Base-by-base conservation (phyloP, 2,888 invertebrate species). In the Melipona bicolor region DNA sequence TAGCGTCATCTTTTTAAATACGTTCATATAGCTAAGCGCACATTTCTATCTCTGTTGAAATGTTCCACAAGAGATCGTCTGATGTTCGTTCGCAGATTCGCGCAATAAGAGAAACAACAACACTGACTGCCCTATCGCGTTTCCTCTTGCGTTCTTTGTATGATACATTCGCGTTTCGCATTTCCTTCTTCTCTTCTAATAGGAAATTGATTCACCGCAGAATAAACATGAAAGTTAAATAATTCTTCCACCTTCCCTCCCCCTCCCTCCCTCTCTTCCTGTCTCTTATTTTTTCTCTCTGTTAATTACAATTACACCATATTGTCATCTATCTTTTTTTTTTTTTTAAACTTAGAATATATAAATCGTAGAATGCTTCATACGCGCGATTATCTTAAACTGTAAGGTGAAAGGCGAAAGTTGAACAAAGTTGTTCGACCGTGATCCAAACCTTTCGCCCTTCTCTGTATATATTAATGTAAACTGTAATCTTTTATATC, bases 401-500 rank as follows among this genome's bases (percentile, higher is more conserved):
- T 70, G 85, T 86, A 87, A 85, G 73, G 79, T 84, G 27, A 89
- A 84, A 80, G 73, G 81, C 70, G 83, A 81, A 75, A 77, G 50
- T 73, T 71, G 76, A 73, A 64, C 68, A 75, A 71, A 67, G 78
- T 74, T 74, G 80, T 81, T 70, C 67, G 52, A 77, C 54, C 27
- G 52, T 67, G 73, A 64, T 71, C 50, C 81, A 74, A 81, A 77
- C 75, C 72, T 90, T 79, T 86, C 71, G 78, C 83, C 81, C 70
- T 85, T 79, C 65, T 90, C 56, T 90, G 90, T 89, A 91, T 88
- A 91, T 91, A 91, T 87, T 78, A 86, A 84, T 89, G 87, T 88
- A 89, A 81, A 87, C 79, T 84, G 84, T 90, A 88, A 89, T 84
- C 90, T 93, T 93, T 93, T 93, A 90, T 93, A 93, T 93, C 88